A percentile compares a stretch with the other conserved stretches of the same genome.
Evolutionary conservation across 2,888 invertebrate genomes (phyloP).

Genomic region (Pilophorus perplexus): DNA sequence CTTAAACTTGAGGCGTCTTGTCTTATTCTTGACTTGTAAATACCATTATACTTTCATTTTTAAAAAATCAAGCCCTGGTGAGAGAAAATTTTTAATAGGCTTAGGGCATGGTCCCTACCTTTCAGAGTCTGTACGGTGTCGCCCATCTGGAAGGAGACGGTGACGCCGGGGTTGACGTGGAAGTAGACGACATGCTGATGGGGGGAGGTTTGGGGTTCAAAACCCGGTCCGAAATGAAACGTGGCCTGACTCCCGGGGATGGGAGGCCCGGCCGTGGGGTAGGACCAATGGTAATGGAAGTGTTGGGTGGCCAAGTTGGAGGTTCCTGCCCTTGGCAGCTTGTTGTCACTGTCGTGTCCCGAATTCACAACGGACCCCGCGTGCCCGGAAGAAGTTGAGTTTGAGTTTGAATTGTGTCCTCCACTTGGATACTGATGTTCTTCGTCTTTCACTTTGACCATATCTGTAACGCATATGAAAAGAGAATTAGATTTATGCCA

Average conservation of each 20-base stretch:
- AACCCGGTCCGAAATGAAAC: slow-evolving; percentile 58
- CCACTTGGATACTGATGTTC: slow-evolving; percentile 38
- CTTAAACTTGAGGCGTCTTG: no score
- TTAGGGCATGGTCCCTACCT: slow-evolving; percentile 69
- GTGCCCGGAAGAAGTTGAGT: slow-evolving; percentile 25
- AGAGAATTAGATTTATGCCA: no score
- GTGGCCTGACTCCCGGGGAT: slow-evolving; percentile 56
- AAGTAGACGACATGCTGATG: slow-evolving; percentile 67
- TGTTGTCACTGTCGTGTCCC: slow-evolving; percentile 50
- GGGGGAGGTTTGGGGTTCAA: slow-evolving; percentile 50
- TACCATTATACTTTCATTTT: no score
- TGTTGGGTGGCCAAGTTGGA: slow-evolving; percentile 55
- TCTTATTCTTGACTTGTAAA: no score
- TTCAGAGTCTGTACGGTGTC: slow-evolving; percentile 71
- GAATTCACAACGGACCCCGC: slow-evolving; percentile 10
- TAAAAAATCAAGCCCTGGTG: no score
- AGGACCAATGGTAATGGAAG: slow-evolving; percentile 55
- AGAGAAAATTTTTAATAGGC: no score
- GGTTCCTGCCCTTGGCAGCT: slow-evolving; percentile 52
- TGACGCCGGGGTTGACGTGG: slow-evolving; percentile 74
- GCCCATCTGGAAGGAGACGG: slow-evolving; percentile 70
- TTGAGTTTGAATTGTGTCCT: slow-evolving; percentile 12
- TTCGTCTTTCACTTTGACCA: slow-evolving; percentile 48
- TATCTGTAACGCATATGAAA: slow-evolving; percentile 41
- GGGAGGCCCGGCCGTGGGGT: slow-evolving; percentile 53